Percentiles rank a stretch among this genome's conserved stretches.
Conservation (phyloP, 2,888 invertebrate genomes). For the Drosophila kanekoi region DNA sequence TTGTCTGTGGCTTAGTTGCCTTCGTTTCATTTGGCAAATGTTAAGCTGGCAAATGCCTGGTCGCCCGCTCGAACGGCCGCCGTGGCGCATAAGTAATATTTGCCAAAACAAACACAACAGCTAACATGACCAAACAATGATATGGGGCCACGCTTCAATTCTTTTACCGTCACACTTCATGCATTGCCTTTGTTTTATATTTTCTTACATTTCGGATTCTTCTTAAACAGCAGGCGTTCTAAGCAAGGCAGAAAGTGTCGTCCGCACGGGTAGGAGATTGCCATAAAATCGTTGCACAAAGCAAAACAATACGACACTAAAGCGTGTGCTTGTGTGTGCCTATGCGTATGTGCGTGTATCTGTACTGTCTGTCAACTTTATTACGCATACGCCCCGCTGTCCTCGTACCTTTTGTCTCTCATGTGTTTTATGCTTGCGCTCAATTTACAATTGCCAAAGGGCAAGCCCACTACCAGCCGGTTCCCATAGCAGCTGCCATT, state of each 20-base stretch:
- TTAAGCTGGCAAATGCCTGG: constrained; percentile 21
- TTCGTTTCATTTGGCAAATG: constrained; percentile 39
- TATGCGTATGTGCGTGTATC: neutral
- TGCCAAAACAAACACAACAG: constrained; percentile 1
- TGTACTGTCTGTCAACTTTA: constrained; percentile 45
- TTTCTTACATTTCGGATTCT: neutral
- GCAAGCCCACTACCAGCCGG: neutral
- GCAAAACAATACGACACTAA: constrained; percentile 42
- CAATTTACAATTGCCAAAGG: constrained; percentile 55
- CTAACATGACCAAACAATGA: constrained; percentile 26
- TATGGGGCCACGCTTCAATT: constrained; percentile 34
- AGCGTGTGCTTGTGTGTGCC: neutral
- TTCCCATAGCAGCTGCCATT: neutral
- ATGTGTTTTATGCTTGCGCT: constrained; percentile 12
- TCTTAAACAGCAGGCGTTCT: neutral
- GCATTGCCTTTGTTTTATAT: constrained; percentile 33
- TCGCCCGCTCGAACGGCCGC: neutral
- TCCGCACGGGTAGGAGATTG: neutral
- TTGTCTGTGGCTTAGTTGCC: constrained; percentile 58
- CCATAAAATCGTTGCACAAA: constrained; percentile 17
- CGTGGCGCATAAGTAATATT: constrained; percentile 53
- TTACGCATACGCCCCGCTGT: constrained; percentile 60
- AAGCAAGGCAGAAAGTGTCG: too few relatives aligned
- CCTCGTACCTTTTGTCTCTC: constrained; percentile 13
- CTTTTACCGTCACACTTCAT: constrained; percentile 42